These are phyloP conservation scores for Rhinolophus sinicus DNA, from an alignment of 2,113 vertebrate species.

Conservation along the genomic window DNA sequence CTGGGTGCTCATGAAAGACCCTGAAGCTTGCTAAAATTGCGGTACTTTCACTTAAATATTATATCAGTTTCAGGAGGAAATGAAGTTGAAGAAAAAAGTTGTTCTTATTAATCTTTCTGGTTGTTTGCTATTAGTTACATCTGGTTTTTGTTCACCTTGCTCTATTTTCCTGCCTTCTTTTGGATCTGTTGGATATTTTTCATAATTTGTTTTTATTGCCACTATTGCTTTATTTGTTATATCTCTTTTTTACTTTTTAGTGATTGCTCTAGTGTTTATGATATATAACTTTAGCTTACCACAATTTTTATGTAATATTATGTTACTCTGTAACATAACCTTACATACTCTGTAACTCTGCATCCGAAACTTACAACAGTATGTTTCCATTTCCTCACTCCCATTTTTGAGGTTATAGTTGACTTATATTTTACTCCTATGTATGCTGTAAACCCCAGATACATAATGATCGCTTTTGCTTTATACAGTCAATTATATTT, in stretches of 20 bases:
- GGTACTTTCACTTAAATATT: too few relatives aligned
- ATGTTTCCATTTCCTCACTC: neutral
- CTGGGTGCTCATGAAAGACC: neutral
- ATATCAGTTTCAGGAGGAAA: neutral
- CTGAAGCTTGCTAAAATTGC: neutral
- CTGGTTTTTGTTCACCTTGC: too few relatives aligned
- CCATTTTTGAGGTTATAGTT: neutral
- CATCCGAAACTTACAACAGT: neutral
- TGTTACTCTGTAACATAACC: too few relatives aligned
- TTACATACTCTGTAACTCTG: too few relatives aligned
- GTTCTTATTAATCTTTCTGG: neutral
- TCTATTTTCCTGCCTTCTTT: neutral
- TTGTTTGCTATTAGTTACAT: neutral
- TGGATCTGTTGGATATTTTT: neutral
- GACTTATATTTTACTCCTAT: neutral
- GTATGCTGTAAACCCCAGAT: neutral
- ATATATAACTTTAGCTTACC: neutral
- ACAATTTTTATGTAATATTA: neutral
- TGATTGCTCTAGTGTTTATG: neutral
- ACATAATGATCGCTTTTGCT: neutral
- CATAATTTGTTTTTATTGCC: neutral
- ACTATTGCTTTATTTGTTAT: neutral
- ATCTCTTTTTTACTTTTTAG: slow-evolving; percentile 22
- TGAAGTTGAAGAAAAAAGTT: too few relatives aligned
- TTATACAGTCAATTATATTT: slow-evolving; percentile 46